A percentile compares a stretch with the other conserved stretches of the same genome.
These are phyloP conservation scores for Pao palembangensis DNA, from an alignment of 2,113 vertebrate species.

Conservation along the genomic window DNA sequence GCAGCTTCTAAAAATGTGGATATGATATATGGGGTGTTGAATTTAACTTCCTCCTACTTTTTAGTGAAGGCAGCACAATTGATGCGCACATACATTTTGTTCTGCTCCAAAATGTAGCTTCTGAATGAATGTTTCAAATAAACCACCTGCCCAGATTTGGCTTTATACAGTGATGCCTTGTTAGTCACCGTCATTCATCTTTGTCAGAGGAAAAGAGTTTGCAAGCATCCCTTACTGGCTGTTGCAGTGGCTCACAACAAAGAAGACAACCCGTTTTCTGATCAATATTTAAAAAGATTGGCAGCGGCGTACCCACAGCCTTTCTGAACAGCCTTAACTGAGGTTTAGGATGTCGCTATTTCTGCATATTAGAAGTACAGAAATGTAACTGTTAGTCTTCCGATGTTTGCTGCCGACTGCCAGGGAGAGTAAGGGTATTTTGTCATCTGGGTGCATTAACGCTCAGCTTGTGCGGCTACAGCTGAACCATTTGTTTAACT, in stretches of 20 bases:
- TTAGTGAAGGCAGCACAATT: too few species aligned
- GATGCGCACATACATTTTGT: too few species aligned
- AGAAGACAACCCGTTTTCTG: conserved; percentile 25
- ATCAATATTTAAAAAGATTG: conserved; percentile 69
- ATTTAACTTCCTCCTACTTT: too few species aligned
- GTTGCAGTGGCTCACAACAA: conserved; percentile 9
- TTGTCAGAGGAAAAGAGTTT: conserved; percentile 5
- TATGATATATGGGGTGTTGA: too few species aligned
- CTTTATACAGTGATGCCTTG: too few species aligned
- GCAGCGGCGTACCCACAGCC: conserved; percentile 21
- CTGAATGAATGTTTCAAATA: too few species aligned
- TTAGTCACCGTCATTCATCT: conserved; percentile 6
- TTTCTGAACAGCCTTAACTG: too few species aligned
- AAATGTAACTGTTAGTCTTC: not conserved
- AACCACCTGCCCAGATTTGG: too few species aligned
- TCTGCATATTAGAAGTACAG: not conserved
- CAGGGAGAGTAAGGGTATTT: conserved; percentile 5
- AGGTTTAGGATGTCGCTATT: too few species aligned
- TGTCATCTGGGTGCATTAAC: conserved; percentile 20
- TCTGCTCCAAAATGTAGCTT: too few species aligned
- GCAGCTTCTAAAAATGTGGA: too few species aligned
- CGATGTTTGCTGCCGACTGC: conserved; percentile 13
- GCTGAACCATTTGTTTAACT: conserved; percentile 3
- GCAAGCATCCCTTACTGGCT: not conserved
- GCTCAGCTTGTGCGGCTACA: conserved; percentile 7